A percentile compares a stretch with the other conserved stretches of the same genome.
Evolutionary conservation across 2,888 invertebrate genomes (phyloP).

Genomic region (Hoplodrina blanda): DNA sequence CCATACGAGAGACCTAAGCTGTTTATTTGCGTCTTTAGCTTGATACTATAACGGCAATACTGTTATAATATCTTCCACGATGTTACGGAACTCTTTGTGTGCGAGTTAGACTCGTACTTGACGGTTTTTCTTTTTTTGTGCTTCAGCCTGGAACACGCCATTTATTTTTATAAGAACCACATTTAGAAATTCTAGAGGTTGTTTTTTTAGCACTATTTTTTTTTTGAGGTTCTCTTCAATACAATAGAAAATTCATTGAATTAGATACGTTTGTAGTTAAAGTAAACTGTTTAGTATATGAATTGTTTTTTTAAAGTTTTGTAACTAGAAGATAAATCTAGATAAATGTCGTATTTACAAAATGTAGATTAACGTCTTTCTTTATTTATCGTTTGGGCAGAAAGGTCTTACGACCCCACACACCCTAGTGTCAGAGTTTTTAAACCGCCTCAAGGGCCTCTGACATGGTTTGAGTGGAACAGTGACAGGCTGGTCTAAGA

Average conservation of each 20-base stretch:
- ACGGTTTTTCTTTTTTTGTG: conserved; percentile 18
- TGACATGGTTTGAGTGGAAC: too few species aligned
- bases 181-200: conserved; percentile 31
- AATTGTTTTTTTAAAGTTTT: neutral
- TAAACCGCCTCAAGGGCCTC: too few species aligned
- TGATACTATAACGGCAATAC: too few species aligned
- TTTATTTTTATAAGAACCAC: conserved; percentile 51
- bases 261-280: conserved; percentile 15
- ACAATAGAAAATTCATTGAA: conserved; percentile 9
- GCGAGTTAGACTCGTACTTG: neutral
- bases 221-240: neutral
- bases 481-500: too few species aligned
- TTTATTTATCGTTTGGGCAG: too few species aligned
- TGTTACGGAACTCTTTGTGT: too few species aligned
- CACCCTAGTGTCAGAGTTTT: too few species aligned
- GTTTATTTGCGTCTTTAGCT: too few species aligned
- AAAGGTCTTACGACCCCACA: too few species aligned
- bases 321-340: neutral
- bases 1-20: too few species aligned
- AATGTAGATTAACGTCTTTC: too few species aligned
- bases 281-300: conserved; percentile 14
- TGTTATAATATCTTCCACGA: too few species aligned
- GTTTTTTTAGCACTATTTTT: conserved; percentile 29
- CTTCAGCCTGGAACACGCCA: conserved; percentile 34
- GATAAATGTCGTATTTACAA: neutral